phyloP scores from a whole-genome alignment of 2,113 vertebrate genomes.

The Rhinichthys klamathensis region DNA sequence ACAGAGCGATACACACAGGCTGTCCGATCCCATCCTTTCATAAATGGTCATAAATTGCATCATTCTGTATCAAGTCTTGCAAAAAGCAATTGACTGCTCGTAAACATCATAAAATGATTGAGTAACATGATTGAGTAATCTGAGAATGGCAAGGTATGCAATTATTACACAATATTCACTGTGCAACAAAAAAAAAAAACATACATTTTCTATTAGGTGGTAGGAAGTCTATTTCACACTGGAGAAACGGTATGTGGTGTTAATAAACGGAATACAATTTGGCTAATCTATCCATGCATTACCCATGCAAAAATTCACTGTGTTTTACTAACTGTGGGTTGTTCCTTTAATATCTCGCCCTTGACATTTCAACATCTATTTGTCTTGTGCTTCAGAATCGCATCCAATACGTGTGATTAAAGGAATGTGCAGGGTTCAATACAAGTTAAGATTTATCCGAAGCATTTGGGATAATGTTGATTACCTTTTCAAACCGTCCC shows the following conservation, averaged over 20 bases:
- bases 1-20: neutral
- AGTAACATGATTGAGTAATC: neutral
- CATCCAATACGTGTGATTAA: neutral
- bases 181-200: neutral
- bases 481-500: neutral
- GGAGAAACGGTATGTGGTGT: slow-evolving; percentile 17
- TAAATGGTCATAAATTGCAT: neutral
- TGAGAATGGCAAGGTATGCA: neutral
- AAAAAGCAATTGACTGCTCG: neutral
- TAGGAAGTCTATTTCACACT: slow-evolving; percentile 6
- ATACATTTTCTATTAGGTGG: slow-evolving; percentile 22
- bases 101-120: neutral
- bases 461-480: neutral
- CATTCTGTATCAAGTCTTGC: neutral
- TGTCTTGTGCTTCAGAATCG: neutral
- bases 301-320: neutral
- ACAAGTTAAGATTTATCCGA: neutral
- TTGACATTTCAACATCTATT: slow-evolving; percentile 8
- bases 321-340: neutral
- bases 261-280: neutral
- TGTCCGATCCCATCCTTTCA: neutral
- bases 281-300: neutral
- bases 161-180: neutral
- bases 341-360: neutral
- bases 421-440: slow-evolving; percentile 2